phyloP scores from a whole-genome alignment of 2,797 vertebrate genomes.

The Toxotes lorentzi region DNA sequence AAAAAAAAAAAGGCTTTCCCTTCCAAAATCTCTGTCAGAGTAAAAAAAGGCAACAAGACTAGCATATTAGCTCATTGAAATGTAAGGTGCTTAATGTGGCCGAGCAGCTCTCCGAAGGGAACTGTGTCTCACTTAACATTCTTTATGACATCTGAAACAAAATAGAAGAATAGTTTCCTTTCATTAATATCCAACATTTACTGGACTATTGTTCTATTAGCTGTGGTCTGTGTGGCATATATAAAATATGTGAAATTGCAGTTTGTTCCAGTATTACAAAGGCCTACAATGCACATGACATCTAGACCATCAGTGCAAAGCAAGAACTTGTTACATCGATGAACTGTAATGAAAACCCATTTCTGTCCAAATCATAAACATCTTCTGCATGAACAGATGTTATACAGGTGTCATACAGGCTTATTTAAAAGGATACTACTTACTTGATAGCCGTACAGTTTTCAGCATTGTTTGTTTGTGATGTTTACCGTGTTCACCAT shows the following conservation, averaged over 20 bases:
- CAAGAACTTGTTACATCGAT: background rate
- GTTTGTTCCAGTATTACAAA: background rate
- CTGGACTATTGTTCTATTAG: slow-evolving; percentile 28
- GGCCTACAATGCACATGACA: background rate
- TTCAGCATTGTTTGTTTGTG: background rate
- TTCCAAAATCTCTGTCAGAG: slow-evolving; percentile 56
- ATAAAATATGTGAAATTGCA: slow-evolving; percentile 21
- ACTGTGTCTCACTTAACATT: slow-evolving; percentile 21
- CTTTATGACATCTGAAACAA: slow-evolving; percentile 42
- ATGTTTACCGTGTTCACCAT: background rate
- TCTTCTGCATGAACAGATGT: background rate
- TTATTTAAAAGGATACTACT: background rate
- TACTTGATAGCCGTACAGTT: background rate
- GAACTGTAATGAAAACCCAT: background rate
- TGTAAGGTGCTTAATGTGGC: slow-evolving; percentile 55
- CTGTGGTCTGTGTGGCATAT: slow-evolving; percentile 36
- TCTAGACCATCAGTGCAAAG: background rate
- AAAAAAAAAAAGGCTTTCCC: background rate
- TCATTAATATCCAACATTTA: slow-evolving; percentile 25
- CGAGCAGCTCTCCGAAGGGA: slow-evolving; percentile 31
- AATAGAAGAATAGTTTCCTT: slow-evolving; percentile 39
- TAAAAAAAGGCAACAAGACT: slow-evolving; percentile 56
- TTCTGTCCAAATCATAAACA: too few relatives aligned
- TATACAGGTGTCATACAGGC: too few relatives aligned
- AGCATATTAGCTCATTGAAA: slow-evolving; percentile 66